phyloP scores from a whole-genome alignment of 2,113 vertebrate genomes.

The Tonatia bakeri region DNA sequence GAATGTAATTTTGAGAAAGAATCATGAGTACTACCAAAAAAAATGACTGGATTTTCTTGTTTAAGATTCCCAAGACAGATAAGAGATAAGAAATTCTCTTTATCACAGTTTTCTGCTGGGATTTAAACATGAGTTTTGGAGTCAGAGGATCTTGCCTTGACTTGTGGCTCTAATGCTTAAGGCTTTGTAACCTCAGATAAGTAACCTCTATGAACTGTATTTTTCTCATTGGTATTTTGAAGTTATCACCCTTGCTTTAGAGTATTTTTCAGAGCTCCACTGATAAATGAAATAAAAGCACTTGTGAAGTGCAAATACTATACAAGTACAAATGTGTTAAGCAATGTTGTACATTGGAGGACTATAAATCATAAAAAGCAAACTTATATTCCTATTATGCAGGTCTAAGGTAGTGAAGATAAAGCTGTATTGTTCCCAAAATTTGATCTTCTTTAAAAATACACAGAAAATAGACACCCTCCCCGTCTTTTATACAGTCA shows the following conservation, averaged over 20 bases:
- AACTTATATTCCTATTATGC: neutral
- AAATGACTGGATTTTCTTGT: conserved; percentile 17
- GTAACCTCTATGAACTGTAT: neutral
- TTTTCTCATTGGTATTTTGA: conserved; percentile 16
- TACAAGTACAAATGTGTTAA: neutral
- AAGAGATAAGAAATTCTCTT: neutral
- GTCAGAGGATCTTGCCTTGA: neutral
- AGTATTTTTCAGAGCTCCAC: neutral
- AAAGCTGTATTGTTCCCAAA: neutral
- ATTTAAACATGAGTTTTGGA: neutral
- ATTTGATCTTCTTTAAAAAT: neutral
- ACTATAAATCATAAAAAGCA: neutral
- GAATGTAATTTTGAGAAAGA: conserved; percentile 37
- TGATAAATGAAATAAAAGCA: neutral
- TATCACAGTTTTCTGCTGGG: neutral
- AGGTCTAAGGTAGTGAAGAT: neutral
- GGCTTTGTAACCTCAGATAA: conserved; percentile 25
- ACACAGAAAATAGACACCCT: neutral
- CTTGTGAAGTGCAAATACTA: neutral
- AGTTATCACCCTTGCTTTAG: neutral
- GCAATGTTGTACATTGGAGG: neutral
- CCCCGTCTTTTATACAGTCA: neutral
- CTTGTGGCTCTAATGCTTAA: neutral
- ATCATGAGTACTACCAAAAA: neutral
- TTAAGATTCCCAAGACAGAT: neutral